phyloP scores from a whole-genome alignment of 2,113 vertebrate genomes.

The Podarcis raffonei region DNA sequence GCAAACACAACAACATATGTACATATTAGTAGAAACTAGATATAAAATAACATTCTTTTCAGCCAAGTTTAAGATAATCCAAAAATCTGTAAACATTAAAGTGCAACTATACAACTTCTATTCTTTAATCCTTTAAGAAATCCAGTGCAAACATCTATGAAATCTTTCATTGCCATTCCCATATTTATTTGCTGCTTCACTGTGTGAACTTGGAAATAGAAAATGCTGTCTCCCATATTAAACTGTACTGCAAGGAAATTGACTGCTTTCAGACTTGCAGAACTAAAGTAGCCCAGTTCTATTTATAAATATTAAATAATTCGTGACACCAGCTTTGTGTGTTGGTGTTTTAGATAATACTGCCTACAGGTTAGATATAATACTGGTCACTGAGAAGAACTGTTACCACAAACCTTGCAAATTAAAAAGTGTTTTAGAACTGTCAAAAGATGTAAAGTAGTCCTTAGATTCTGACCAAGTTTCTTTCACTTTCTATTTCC shows the following conservation, averaged over 20 bases:
- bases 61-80: slow-evolving; percentile 45
- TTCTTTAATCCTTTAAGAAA: slow-evolving; percentile 52
- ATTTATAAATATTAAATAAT: not conserved
- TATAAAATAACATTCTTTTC: not conserved
- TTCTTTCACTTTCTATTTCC: not conserved
- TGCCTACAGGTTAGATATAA: not conserved
- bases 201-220: not conserved
- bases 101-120: slow-evolving; percentile 44
- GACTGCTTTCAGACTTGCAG: not conserved
- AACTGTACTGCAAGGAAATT: not conserved
- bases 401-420: not conserved
- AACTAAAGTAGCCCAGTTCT: not conserved
- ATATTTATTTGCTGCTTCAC: not conserved
- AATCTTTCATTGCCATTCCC: slow-evolving; percentile 26
- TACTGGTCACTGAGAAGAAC: not conserved
- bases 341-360: not conserved
- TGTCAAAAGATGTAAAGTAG: not conserved
- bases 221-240: not conserved
- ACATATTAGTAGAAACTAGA: slow-evolving; percentile 45
- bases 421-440: not conserved
- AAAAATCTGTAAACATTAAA: slow-evolving; percentile 63
- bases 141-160: slow-evolving; percentile 63
- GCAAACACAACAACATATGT: slow-evolving; percentile 12
- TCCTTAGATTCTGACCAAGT: not conserved
- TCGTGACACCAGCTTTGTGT: not conserved